Percentiles rank a stretch among this genome's conserved stretches.
Conservation (phyloP, 1,140 invertebrate species). For the Drosophila ambigua region DNA sequence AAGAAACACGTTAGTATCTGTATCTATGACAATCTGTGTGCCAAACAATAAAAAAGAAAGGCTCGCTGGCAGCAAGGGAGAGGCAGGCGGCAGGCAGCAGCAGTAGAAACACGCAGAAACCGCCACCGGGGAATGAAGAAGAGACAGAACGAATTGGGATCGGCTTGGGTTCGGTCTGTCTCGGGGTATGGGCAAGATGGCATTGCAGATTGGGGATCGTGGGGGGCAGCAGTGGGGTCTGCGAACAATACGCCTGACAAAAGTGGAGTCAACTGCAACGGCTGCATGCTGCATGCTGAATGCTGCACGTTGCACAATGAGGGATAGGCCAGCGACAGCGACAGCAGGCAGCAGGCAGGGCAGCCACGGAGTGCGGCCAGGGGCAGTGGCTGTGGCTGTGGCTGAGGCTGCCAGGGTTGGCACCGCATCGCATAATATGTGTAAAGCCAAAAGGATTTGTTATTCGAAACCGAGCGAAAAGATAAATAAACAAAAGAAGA, state of each 20-base stretch:
- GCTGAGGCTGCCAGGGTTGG: constrained; percentile 15
- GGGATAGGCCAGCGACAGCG: constrained; percentile 1
- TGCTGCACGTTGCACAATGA: constrained; percentile 64
- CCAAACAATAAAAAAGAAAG: constrained; percentile 27
- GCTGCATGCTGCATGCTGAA: constrained; percentile 61
- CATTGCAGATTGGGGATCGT: constrained; percentile 4
- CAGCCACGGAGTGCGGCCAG: constrained; percentile 3
- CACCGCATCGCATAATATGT: constrained; percentile 79
- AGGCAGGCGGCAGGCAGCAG: too few relatives aligned
- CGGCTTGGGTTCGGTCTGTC: constrained; percentile 9
- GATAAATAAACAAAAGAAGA: constrained; percentile 81
- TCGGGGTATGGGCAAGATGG: neutral
- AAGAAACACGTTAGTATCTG: constrained; percentile 41
- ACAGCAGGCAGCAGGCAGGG: neutral
- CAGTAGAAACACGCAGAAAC: constrained; percentile 3
- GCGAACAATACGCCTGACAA: constrained; percentile 80
- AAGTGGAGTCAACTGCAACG: constrained; percentile 81
- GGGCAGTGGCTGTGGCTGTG: neutral
- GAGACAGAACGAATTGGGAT: constrained; percentile 33
- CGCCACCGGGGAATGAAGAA: too few relatives aligned
- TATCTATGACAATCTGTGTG: constrained; percentile 57
- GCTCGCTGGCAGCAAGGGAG: neutral
- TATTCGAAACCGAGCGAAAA: constrained; percentile 82
- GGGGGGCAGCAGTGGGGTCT: constrained; percentile 15
- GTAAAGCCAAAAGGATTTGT: constrained; percentile 83